These are phyloP conservation scores for Linepithema humile DNA, from an alignment of 1,140 invertebrate genomes.

Conservation along the genomic window DNA sequence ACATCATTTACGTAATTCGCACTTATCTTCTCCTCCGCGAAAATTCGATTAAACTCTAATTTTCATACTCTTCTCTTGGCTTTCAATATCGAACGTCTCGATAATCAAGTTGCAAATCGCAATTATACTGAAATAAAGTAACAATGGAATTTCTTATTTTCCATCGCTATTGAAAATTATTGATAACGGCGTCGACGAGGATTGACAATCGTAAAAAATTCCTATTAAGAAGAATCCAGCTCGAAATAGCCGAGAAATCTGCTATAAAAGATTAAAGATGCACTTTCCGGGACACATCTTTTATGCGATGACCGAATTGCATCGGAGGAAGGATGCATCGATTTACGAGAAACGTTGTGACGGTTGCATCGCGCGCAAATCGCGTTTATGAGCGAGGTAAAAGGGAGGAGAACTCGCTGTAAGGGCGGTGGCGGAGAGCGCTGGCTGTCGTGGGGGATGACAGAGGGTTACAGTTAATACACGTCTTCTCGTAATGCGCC, in stretches of 20 bases:
- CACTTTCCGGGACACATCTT: slow-evolving; percentile 26
- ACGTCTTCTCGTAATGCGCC: slow-evolving; percentile 46
- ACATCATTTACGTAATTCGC: background rate
- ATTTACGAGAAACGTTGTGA: slow-evolving; percentile 35
- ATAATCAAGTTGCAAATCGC: background rate
- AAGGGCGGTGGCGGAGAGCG: background rate
- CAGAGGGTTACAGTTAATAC: slow-evolving; percentile 52
- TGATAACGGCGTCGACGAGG: background rate
- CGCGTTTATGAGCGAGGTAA: slow-evolving; percentile 35
- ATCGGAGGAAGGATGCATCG: slow-evolving; percentile 17
- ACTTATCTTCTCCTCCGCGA: background rate
- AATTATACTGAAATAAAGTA: background rate
- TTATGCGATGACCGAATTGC: slow-evolving; percentile 26
- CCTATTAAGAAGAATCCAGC: background rate
- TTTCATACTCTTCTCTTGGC: background rate
- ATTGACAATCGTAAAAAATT: background rate
- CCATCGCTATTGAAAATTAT: background rate
- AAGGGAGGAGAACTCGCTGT: background rate
- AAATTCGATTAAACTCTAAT: background rate
- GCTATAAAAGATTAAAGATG: slow-evolving; percentile 49
- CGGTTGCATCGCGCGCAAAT: slow-evolving; percentile 34
- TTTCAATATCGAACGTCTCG: background rate
- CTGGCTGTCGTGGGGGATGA: background rate
- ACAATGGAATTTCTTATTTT: background rate
- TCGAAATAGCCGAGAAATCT: slow-evolving; percentile 10